Evolutionary conservation across 2,888 invertebrate genomes (phyloP), one percentile per base, ranked within the genome.

Genomic region (Steinernema hermaphroditum): DNA sequence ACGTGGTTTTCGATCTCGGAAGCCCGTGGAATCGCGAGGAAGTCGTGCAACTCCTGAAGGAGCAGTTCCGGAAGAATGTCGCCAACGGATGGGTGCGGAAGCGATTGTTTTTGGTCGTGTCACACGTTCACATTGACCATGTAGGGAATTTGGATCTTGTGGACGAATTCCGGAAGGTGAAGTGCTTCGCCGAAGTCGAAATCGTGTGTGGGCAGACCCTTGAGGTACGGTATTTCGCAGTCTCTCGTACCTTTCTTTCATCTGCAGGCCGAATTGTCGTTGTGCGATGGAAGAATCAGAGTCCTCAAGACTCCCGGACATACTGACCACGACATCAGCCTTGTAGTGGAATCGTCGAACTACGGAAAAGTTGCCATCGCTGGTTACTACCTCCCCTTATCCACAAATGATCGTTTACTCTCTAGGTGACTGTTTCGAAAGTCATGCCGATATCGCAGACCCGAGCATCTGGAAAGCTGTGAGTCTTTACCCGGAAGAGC

Each of bases 301-400:
- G 6, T 54, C 22, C 2, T 54, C 6, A 8, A 54, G 24, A 71
- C 71, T 27, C 69, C 71, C 1, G 71, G 71, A 22, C 71, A 71
- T 43, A 62, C 54, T 19, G 68, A 71, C 43, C 43, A 71, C 68
- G 71, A 71, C 43, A 34, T 71, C 4, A n/a, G n/a, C 1, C 69
- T 71, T 6, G 19, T 71, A 19, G 68, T 71, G n/a, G 27, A 54
- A 6, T 22, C 27, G 27, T 22, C 24, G 19, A 54, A 54, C 14
- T 12, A 27, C 27, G 27, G 54, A 27, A 54, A 54, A 6, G 27
- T 54, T 16, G 54, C 54, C 27, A 54, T 54, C 54, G 54, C 27
- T 6, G 54, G 54, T 54, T 19, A n/a, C n/a, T n/a, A n/a, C n/a
- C n/a, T n/a, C n/a, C n/a, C n/a, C n/a, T n/a, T n/a, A n/a, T n/a